A percentile compares a stretch with the other conserved stretches of the same genome.
phyloP scores from a whole-genome alignment of 2,797 vertebrate genomes.

The Fundulus diaphanus region DNA sequence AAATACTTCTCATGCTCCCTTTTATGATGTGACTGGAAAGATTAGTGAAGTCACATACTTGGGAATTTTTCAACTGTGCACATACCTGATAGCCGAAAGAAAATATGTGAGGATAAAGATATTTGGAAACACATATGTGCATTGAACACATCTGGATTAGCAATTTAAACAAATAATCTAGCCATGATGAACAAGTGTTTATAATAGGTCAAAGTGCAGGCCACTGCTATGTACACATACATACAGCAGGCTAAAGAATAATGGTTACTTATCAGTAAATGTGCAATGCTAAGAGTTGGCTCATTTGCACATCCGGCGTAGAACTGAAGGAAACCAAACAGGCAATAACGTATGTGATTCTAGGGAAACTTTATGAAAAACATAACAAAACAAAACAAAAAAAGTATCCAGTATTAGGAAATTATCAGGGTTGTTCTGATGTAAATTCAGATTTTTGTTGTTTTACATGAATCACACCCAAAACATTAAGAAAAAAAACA shows the following conservation, averaged over 20 bases:
- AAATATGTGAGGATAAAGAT: background rate
- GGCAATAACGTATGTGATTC: background rate
- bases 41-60: conserved; percentile 22
- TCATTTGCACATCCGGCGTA: background rate
- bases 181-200: background rate
- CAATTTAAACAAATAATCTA: background rate
- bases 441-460: background rate
- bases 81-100: background rate
- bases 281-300: background rate
- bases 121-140: background rate
- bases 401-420: too few species aligned
- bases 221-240: background rate
- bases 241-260: too few species aligned
- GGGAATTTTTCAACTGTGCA: background rate
- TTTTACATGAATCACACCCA: background rate
- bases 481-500: background rate
- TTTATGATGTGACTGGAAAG: conserved; percentile 20
- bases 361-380: background rate
- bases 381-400: background rate
- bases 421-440: too few species aligned
- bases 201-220: background rate
- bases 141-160: background rate
- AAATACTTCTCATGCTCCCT: conserved; percentile 16
- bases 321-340: background rate
- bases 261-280: background rate